Conservation (phyloP, 2,113 vertebrate genomes). For the Mormyrus iriodes region DNA sequence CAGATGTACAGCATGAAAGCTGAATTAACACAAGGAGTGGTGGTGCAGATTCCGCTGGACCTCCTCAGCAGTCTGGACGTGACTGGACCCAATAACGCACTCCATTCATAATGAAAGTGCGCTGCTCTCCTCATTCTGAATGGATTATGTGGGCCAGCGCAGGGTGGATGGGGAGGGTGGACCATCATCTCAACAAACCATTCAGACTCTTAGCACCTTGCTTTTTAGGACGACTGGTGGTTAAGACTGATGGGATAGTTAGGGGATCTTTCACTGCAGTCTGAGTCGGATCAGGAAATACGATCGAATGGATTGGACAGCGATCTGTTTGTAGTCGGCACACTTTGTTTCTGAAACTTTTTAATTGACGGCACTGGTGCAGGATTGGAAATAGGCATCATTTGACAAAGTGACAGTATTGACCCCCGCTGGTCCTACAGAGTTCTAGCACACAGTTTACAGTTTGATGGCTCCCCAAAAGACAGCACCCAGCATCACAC, state of each 20-base stretch:
- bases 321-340: too few relatives aligned
- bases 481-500: not conserved
- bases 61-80: conserved; percentile 26
- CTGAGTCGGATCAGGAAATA: not conserved
- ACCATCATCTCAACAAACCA: conserved; percentile 23
- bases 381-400: not conserved
- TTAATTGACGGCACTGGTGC: not conserved
- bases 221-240: conserved; percentile 14
- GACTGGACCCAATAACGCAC: conserved; percentile 35
- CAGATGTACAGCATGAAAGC: conserved; percentile 15
- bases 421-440: not conserved
- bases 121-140: conserved; percentile 7
- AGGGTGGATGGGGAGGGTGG: not conserved
- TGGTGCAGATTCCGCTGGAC: conserved; percentile 25
- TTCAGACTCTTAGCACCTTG: conserved; percentile 19
- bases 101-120: conserved; percentile 14
- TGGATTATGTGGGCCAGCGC: not conserved
- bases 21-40: conserved; percentile 14
- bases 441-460: not conserved
- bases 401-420: not conserved
- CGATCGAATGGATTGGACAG: not conserved
- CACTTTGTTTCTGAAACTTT: not conserved
- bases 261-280: conserved; percentile 1
- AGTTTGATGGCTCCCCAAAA: not conserved
- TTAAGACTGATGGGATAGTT: conserved; percentile 19